Evolutionary conservation across 2,113 vertebrate genomes (phyloP).

Genomic region (Cettia cetti): DNA sequence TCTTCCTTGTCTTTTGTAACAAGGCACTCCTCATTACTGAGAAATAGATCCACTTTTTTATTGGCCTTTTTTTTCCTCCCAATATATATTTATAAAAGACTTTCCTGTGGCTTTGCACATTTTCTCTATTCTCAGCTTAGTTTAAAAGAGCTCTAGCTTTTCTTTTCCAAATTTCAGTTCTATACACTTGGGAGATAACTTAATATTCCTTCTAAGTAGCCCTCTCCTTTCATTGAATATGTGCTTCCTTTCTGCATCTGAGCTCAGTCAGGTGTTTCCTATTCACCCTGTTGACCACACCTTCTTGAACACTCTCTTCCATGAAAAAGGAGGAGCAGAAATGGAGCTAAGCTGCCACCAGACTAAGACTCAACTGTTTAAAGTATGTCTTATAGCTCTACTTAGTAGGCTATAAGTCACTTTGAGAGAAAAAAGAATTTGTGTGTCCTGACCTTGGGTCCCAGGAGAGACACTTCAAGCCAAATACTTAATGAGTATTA

Average conservation of each 20-base stretch:
- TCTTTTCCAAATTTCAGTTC: neutral
- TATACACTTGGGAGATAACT: neutral
- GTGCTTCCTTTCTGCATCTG: neutral
- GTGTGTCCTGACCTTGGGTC: neutral
- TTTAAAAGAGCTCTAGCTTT: neutral
- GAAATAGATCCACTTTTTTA: neutral
- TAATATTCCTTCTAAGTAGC: neutral
- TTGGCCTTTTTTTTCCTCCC: neutral
- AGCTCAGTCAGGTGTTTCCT: neutral
- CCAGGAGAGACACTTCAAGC: neutral
- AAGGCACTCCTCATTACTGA: neutral
- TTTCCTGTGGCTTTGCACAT: neutral
- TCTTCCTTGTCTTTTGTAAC: neutral
- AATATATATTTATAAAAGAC: neutral
- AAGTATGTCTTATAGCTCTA: neutral
- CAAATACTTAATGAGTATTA: neutral
- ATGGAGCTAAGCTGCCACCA: neutral
- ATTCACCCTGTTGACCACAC: neutral
- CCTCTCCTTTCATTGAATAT: neutral
- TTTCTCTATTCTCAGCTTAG: neutral
- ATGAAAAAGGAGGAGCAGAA: neutral
- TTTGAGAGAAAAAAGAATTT: neutral
- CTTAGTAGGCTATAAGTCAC: neutral
- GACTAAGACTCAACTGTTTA: neutral
- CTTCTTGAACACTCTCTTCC: neutral